Evolutionary conservation across 2,888 invertebrate genomes (phyloP), one percentile per base, ranked within the genome.

Genomic region (Trissonchulus latispiculum): DNA sequence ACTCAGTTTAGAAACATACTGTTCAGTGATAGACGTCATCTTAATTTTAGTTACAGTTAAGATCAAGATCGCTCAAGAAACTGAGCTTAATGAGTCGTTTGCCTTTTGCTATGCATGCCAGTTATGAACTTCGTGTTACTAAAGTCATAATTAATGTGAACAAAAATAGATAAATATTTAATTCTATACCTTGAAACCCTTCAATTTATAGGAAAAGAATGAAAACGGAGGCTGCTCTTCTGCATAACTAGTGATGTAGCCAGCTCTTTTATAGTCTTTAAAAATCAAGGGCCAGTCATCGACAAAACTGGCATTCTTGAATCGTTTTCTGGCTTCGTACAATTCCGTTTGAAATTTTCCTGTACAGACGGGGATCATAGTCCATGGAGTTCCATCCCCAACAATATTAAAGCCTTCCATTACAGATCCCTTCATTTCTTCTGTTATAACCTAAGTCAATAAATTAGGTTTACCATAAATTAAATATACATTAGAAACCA

Each of bases 171-270:
- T n/a, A n/a, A n/a, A n/a, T n/a, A n/a, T n/a, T n/a, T n/a, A n/a
- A n/a, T n/a, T n/a, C n/a, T 48, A 8, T 48, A 48, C 48, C 35
- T 68, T 68, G 79, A 95, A 95, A 0, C 94, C 94, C 1, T 86
- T 85, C 78, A 90, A 90, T 36, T 88, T 84, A 80, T 90, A 93
- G 81, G 91, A 91, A 81, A 95, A 95, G 1, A 90, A 88, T 0
- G 90, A 90, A 82, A 93, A 89, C 77, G 85, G 84, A 0, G 90
- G 89, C 0, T 90, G 89, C 81, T 95, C 95, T 85, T 95, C 95
- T 0, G 88, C 91, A 75, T 90, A 90, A 0, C 89, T 87, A 0
- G 95, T 94, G 70, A 88, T 87, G 81, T 89, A 94, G 0, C 91
- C 90, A 0, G 72, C 72, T 2, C 68, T 71, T 32, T 3, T 69